phyloP scores from a whole-genome alignment of 1,140 invertebrate species.

The Lysiphlebus fabarum region DNA sequence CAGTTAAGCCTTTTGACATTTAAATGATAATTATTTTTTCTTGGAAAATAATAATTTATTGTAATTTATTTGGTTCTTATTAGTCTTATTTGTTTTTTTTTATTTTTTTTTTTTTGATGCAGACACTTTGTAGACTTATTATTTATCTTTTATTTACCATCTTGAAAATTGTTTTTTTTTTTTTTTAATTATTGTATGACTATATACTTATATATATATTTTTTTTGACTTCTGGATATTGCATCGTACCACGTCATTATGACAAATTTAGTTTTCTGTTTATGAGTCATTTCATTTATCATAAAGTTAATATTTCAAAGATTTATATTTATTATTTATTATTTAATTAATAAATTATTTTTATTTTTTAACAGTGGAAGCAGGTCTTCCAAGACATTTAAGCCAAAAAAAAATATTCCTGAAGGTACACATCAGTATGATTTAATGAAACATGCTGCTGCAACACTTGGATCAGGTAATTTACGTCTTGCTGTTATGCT shows the following conservation, averaged over 20 bases:
- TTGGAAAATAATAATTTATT: too few relatives aligned
- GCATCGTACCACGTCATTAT: constrained; percentile 22
- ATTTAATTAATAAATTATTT: constrained; percentile 7
- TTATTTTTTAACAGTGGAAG: constrained; percentile 63
- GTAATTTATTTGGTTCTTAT: too few relatives aligned
- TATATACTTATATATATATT: neutral
- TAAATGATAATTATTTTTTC: too few relatives aligned
- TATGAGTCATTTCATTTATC: constrained; percentile 26
- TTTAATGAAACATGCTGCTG: constrained; percentile 98
- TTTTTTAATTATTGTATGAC: too few relatives aligned
- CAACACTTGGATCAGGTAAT: constrained; percentile 96
- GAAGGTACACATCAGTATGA: constrained; percentile 99
- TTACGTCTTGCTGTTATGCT: constrained; percentile 91
- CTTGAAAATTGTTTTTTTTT: too few relatives aligned
- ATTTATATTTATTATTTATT: neutral
- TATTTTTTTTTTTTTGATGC: too few relatives aligned
- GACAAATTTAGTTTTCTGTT: constrained; percentile 23
- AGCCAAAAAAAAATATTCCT: constrained; percentile 98
- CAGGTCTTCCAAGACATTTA: constrained; percentile 94
- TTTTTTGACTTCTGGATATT: neutral
- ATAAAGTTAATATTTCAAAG: constrained; percentile 13
- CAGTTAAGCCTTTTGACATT: too few relatives aligned
- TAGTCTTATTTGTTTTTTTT: too few relatives aligned
- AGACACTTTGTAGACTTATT: too few relatives aligned
- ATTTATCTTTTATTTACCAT: too few relatives aligned